These are phyloP conservation scores for Potamarius usumacintae DNA, from an alignment of 2,113 vertebrate genomes.

Conservation along the genomic window DNA sequence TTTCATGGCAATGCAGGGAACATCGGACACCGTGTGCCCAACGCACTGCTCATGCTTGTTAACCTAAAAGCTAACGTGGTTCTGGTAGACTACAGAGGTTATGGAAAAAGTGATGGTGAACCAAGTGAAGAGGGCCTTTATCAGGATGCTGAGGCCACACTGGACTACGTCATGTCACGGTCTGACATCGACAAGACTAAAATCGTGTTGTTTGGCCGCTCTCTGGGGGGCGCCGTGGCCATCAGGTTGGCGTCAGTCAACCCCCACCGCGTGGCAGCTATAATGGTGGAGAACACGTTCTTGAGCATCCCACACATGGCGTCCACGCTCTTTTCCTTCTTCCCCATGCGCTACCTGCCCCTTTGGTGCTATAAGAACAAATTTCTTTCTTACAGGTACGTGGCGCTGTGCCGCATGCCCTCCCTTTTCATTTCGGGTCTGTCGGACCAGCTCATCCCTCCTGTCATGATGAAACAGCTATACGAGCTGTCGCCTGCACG, in stretches of 20 bases:
- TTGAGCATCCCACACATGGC: slow-evolving; percentile 99
- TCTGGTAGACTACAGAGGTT: slow-evolving; percentile 94
- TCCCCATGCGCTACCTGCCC: slow-evolving; percentile 93
- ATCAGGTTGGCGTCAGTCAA: slow-evolving; percentile 92
- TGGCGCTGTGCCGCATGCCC: slow-evolving; percentile 93
- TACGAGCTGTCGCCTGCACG: slow-evolving; percentile 94
- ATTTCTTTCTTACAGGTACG: slow-evolving; percentile 93
- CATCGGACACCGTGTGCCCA: slow-evolving; percentile 93
- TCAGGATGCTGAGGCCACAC: slow-evolving; percentile 89
- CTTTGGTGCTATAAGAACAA: slow-evolving; percentile 99
- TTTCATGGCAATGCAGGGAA: slow-evolving; percentile 98
- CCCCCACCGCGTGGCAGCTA: slow-evolving; percentile 91
- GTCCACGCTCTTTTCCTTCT: slow-evolving; percentile 93
- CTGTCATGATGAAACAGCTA: slow-evolving; percentile 99
- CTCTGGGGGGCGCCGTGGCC: slow-evolving; percentile 94
- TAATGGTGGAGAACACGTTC: slow-evolving; percentile 98
- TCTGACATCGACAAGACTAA: slow-evolving; percentile 98
- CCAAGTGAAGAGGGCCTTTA: slow-evolving; percentile 92
- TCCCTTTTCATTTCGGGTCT: slow-evolving; percentile 96
- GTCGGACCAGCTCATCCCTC: slow-evolving; percentile 96
- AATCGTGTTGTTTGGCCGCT: slow-evolving; percentile 94
- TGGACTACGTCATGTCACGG: slow-evolving; percentile 95
- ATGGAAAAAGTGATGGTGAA: slow-evolving; percentile 96
- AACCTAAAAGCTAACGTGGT: slow-evolving; percentile 95
- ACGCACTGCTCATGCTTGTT: slow-evolving; percentile 96